Evolutionary conservation across 2,113 vertebrate species (phyloP), one percentile per base, ranked within the genome.

Genomic region (Aspiorhynchus laticeps): DNA sequence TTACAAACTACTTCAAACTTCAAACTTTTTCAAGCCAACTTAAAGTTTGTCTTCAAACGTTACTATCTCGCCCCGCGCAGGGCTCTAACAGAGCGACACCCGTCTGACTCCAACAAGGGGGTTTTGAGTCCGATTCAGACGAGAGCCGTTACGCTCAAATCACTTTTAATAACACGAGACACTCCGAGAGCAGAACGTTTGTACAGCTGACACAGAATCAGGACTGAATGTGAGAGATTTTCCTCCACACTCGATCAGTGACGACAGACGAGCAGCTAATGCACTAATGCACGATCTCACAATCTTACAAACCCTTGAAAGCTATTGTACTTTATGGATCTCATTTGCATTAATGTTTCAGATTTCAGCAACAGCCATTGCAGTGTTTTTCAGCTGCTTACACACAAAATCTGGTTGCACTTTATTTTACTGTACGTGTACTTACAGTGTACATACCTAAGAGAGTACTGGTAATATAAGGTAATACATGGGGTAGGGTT

Each of bases 81-180:
- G 82, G 87, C 90, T 92, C 91, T 92, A 80, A 7, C 15, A 81
- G 83, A 87, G 83, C 43, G 88, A 88, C 90, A 89, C 83, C 7
- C 7, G 8, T 24, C 80, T 80, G 86, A 87, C 88, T 90, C 74
- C 67, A 90, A 87, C 82, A 90, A 87, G 71, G 91, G 85, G 74
- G 87, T 88, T 88, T 91, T 90, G 88, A 92, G 87, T 88, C 51
- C 17, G 90, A 91, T 93, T 92, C 88, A 93, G 91, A 90, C 89
- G 88, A 71, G 82, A 92, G 88, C 91, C 91, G 92, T 94, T 95
- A 94, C 69, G 90, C 92, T 95, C 91, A 87, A 92, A 93, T 94
- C 93, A 93, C 93, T 90, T 89, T 91, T 93, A 93, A 94, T 92
- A 94, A 91, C 90, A 89, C 90, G 92, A 89, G 87, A 90, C 84